These are phyloP conservation scores for Linurgus olivaceus DNA, from an alignment of 2,797 vertebrate species.

Conservation along the genomic window DNA sequence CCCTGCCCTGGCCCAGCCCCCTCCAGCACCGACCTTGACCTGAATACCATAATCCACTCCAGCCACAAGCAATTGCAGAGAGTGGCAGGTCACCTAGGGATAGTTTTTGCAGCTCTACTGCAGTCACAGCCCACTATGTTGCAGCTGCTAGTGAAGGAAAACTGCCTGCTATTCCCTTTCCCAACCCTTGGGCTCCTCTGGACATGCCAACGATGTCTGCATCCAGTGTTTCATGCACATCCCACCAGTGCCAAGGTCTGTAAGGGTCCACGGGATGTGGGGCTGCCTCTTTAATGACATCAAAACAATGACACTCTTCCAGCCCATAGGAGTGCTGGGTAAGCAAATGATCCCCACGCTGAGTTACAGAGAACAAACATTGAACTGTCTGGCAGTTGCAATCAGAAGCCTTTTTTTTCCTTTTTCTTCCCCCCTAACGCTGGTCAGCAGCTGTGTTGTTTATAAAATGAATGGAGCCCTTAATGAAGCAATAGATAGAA, in stretches of 20 bases:
- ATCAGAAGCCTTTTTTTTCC: background rate
- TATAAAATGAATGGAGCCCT: constrained; percentile 57
- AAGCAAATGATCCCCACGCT: background rate
- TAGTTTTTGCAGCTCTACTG: background rate
- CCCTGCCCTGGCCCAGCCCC: background rate
- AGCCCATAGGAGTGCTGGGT: background rate
- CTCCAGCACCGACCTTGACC: background rate
- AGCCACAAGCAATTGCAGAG: background rate
- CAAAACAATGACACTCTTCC: background rate
- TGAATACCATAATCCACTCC: constrained; percentile 30
- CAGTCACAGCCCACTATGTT: background rate
- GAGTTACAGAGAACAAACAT: background rate
- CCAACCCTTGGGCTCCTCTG: background rate
- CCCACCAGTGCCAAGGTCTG: background rate
- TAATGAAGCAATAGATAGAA: constrained; percentile 46
- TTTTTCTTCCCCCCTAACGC: background rate
- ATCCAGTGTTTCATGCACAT: background rate
- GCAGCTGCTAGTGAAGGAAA: background rate
- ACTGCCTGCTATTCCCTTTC: background rate
- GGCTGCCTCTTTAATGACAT: background rate
- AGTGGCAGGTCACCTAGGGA: background rate
- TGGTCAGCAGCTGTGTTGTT: constrained; percentile 57
- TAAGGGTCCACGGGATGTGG: too few relatives aligned
- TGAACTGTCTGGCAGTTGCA: constrained; percentile 8
- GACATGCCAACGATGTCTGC: background rate